Percentiles rank a stretch among this genome's conserved stretches.
These are phyloP conservation scores for Patella caerulea DNA, from an alignment of 2,888 invertebrate genomes.

Conservation along the genomic window DNA sequence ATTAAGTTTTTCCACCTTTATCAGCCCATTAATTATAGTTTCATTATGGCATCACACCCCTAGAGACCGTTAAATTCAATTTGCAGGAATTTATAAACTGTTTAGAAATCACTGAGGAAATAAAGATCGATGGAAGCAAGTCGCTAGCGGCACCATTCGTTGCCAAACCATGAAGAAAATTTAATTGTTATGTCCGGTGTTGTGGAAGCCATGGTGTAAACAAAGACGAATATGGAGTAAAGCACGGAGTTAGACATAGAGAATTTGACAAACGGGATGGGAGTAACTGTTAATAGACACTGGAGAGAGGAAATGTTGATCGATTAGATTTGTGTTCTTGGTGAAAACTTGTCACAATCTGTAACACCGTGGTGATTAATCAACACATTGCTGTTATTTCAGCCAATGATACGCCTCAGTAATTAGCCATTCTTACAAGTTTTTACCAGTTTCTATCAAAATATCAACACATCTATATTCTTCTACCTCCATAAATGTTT, in stretches of 20 bases:
- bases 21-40: slow-evolving; percentile 53
- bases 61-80: slow-evolving; percentile 46
- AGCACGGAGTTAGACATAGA: slow-evolving; percentile 18
- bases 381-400: slow-evolving; percentile 4
- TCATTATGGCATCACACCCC: slow-evolving; percentile 49
- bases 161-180: slow-evolving; percentile 28
- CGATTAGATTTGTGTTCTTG: slow-evolving; percentile 6
- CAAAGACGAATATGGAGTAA: slow-evolving; percentile 27
- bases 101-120: slow-evolving; percentile 59
- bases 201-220: slow-evolving; percentile 33
- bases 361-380: slow-evolving; percentile 3
- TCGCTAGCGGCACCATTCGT: slow-evolving; percentile 29
- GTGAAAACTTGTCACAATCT: slow-evolving; percentile 6
- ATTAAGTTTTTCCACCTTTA: slow-evolving; percentile 51
- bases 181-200: slow-evolving; percentile 30
- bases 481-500: too few relatives aligned
- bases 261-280: slow-evolving; percentile 18
- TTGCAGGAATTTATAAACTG: slow-evolving; percentile 61
- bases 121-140: slow-evolving; percentile 35
- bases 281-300: slow-evolving; percentile 6
- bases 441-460: not conserved
- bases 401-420: not conserved
- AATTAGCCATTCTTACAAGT: slow-evolving; percentile 6
- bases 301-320: not conserved
- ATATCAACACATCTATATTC: not conserved